Percentiles rank a stretch among this genome's conserved stretches.
phyloP scores from a whole-genome alignment of 2,888 invertebrate species.

The Linnaemya vulpina region DNA sequence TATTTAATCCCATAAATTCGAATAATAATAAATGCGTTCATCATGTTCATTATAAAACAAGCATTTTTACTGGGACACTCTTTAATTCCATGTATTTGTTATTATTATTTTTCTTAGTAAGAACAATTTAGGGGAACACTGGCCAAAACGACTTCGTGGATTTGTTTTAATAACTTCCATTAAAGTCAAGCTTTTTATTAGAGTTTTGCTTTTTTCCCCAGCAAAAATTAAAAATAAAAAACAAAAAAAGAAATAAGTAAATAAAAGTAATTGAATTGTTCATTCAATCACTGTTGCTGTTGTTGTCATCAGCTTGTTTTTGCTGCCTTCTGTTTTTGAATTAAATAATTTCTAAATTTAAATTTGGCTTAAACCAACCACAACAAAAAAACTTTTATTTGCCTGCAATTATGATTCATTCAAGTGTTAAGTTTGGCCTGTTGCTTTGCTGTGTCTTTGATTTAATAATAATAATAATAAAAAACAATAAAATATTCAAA shows the following conservation, averaged over 20 bases:
- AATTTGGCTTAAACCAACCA: conserved; percentile 24
- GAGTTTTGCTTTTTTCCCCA: conserved; percentile 17
- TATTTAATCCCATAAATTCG: no score
- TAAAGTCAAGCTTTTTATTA: neutral
- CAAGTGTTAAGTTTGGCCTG: neutral
- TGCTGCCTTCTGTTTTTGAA: neutral
- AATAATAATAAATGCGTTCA: no score
- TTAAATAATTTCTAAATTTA: conserved; percentile 52
- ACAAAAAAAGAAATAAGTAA: neutral
- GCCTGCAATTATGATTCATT: conserved; percentile 29
- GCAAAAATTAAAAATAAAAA: no score
- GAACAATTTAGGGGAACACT: no score
- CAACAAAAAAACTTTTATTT: conserved; percentile 19
- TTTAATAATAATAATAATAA: neutral
- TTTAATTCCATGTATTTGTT: no score
- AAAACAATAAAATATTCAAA: conserved; percentile 32
- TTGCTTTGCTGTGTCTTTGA: neutral
- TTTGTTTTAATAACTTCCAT: neutral
- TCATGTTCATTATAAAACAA: no score
- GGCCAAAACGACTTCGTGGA: no score
- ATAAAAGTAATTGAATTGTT: neutral
- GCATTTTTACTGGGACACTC: no score
- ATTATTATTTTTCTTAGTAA: no score
- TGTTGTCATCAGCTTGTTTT: neutral
- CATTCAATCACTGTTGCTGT: neutral